Percentiles rank a stretch among this genome's conserved stretches.
Evolutionary conservation across 2,888 invertebrate genomes (phyloP).

Genomic region (Aelia acuminata): DNA sequence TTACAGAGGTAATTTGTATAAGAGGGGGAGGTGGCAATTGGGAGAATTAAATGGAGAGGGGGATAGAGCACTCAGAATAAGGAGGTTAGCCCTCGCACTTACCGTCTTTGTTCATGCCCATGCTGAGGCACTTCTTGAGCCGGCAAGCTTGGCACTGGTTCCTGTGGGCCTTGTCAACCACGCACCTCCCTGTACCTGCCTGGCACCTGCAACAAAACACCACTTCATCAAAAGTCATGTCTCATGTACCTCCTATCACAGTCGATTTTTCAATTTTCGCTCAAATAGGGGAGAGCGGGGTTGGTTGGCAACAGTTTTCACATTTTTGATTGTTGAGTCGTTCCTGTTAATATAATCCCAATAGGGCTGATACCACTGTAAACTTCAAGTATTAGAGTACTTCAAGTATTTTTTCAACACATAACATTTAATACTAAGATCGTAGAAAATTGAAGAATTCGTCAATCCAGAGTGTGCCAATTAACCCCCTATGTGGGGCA

Average conservation of each 20-base stretch:
- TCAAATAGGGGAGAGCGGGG: no score
- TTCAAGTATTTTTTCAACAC: no score
- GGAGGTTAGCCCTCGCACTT: conserved; percentile 70
- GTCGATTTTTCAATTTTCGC: no score
- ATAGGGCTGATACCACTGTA: no score
- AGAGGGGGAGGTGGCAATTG: conserved; percentile 49
- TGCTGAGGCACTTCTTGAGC: conserved; percentile 96
- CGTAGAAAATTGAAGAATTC: no score
- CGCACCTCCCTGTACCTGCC: conserved; percentile 96
- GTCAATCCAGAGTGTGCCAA: no score
- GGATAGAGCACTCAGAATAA: conserved; percentile 50
- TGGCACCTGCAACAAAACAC: conserved; percentile 83
- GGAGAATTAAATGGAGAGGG: conserved; percentile 44
- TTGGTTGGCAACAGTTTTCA: no score
- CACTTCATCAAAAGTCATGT: neutral
- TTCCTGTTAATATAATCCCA: no score
- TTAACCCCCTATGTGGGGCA: no score
- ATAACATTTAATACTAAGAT: no score
- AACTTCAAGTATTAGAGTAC: no score
- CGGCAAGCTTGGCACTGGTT: conserved; percentile 99
- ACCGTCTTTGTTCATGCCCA: conserved; percentile 99
- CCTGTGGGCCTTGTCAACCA: conserved; percentile 98
- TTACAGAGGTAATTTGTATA: conserved; percentile 33
- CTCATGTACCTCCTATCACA: neutral
- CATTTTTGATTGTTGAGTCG: no score